Percentiles rank a stretch among this genome's conserved stretches.
These are phyloP conservation scores for Lasioglossum albipes DNA, from an alignment of 1,140 invertebrate species.

Conservation along the genomic window DNA sequence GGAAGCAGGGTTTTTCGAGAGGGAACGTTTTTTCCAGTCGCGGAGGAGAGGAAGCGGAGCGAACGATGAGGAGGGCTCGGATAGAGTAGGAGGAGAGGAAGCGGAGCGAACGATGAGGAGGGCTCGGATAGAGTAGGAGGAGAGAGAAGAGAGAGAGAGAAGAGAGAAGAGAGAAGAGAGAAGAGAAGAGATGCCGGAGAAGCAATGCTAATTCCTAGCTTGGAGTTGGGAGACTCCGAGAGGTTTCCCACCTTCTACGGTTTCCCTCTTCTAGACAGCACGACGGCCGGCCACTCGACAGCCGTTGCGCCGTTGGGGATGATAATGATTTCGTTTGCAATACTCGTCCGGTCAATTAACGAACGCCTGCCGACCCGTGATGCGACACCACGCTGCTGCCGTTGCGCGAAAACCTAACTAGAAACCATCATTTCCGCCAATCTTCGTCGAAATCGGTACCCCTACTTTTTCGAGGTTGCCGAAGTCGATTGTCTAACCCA, in stretches of 20 bases:
- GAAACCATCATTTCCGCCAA: no score
- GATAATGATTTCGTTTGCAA: conserved; percentile 51
- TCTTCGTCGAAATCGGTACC: no score
- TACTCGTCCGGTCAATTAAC: conserved; percentile 6
- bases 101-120: conserved; percentile 12
- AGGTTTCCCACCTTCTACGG: conserved; percentile 80
- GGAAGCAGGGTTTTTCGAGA: conserved; percentile 51
- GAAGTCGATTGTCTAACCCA: no score
- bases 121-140: neutral
- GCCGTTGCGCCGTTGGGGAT: conserved; percentile 50
- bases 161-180: conserved; percentile 55
- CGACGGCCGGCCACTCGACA: conserved; percentile 53
- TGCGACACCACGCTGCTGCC: no score
- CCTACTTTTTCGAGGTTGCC: no score
- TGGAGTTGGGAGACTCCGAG: conserved; percentile 74
- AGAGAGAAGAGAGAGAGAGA: conserved; percentile 43
- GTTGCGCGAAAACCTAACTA: no score
- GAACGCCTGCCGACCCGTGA: no score
- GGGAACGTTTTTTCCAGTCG: conserved; percentile 19
- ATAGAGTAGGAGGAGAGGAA: conserved; percentile 18
- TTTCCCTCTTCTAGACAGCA: conserved; percentile 73
- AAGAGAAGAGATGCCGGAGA: conserved; percentile 61
- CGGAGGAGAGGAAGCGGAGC: conserved; percentile 20
- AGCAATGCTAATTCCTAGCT: conserved; percentile 73
- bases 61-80: neutral